These are phyloP conservation scores for Ochotona princeps DNA, from an alignment of 2,113 vertebrate species.

Conservation along the genomic window DNA sequence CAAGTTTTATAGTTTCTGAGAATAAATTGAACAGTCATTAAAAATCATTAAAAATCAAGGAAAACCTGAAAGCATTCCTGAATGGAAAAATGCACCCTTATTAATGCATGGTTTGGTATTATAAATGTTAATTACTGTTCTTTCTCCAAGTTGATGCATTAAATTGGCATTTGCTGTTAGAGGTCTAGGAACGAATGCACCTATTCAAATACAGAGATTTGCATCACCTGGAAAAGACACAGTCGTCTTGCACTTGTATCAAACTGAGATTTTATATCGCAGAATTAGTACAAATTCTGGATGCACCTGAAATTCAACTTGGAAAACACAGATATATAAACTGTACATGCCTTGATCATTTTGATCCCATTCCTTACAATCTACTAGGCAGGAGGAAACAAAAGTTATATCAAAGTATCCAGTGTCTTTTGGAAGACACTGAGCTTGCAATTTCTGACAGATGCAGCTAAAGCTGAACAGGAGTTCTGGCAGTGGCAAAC, in stretches of 20 bases:
- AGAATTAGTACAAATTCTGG: slow-evolving; percentile 46
- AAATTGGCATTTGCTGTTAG: not conserved
- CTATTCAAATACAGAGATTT: slow-evolving; percentile 26
- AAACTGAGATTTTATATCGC: not conserved
- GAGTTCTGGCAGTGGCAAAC: slow-evolving; percentile 4
- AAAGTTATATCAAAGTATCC: slow-evolving; percentile 28
- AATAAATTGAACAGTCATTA: slow-evolving; percentile 5
- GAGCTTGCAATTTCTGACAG: slow-evolving; percentile 3
- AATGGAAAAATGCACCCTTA: not conserved
- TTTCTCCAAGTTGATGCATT: not conserved
- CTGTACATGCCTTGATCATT: not conserved
- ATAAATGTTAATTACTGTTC: not conserved
- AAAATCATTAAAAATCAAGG: slow-evolving; percentile 22
- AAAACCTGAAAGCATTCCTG: not conserved
- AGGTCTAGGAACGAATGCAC: not conserved
- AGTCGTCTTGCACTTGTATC: not conserved
- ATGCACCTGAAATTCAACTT: slow-evolving; percentile 22
- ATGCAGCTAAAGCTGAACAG: slow-evolving; percentile 49
- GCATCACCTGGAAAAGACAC: slow-evolving; percentile 8
- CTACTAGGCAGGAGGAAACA: not conserved
- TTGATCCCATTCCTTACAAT: not conserved
- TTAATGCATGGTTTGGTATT: not conserved
- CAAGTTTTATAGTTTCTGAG: not conserved
- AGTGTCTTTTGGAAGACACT: slow-evolving; percentile 5
- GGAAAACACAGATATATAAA: not conserved